Base-by-base conservation (phyloP, 2,797 vertebrate species). In the Mormyrops boulengeri region DNA sequence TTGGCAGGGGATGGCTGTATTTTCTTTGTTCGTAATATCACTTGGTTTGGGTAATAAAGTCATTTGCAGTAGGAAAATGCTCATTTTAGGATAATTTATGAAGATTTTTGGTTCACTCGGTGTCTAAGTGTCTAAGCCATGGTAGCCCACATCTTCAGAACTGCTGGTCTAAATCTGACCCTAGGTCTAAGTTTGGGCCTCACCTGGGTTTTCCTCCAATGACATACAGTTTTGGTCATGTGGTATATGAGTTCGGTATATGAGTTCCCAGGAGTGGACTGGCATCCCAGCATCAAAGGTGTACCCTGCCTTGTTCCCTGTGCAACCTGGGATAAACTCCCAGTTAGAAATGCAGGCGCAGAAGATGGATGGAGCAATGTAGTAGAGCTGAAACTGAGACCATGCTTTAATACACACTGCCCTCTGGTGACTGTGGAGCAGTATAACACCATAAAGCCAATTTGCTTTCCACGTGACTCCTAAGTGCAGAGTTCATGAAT, bases 351-450 rank as follows among this genome's bases (percentile, higher is more conserved):
- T 44, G 82, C 82, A 22, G 41, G 26, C 26, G 49, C 9, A 26
- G 47, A 85, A 85, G n/a, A 85, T 85, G 34, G 38, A 66, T 88
- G 17, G 6, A 88, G 8, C 11, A 41, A 22, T 44, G 44, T 14
- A 66, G 34, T 69, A 60, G 44, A 44, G 17, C 26, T 86, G 22
- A 11, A 44, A 66, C 14, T 34, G 14, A 89, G 57, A 69, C 22
- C 2, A 85, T 38, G 47, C 80, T 52, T 89, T 89, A 55, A 49
- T 69, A 85, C 26, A 85, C 82, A 89, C 55, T 86, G 89, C 82
- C 80, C 55, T 89, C 89, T 86, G 44, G 41, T 89, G 89, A 30
- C 55, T 38, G 26, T 34, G 30, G 8, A 47, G 57, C 26, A 53
- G 34, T 19, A 62, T n/a, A 30, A 50, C 82, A 85, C 19, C 77